Evolutionary conservation across 2,888 invertebrate genomes (phyloP).

Genomic region (Archaeoteleia sp.): DNA sequence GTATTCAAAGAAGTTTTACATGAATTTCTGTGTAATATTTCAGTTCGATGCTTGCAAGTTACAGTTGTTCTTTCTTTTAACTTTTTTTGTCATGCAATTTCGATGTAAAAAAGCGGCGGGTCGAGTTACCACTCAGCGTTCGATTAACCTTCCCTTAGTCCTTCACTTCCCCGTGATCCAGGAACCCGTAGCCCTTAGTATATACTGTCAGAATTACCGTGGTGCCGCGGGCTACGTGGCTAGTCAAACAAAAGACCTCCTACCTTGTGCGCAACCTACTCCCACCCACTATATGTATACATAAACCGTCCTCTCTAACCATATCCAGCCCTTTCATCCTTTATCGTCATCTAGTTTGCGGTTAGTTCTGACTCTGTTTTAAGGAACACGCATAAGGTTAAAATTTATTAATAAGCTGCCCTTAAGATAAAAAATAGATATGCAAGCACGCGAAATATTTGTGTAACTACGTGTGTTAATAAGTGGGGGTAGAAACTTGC

Average conservation of each 20-base stretch:
- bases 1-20: conserved; percentile 35
- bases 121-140: conserved; percentile 58
- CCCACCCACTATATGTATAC: conserved; percentile 35
- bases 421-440: conserved; percentile 5
- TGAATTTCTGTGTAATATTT: conserved; percentile 38
- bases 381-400: conserved; percentile 30
- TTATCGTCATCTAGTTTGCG: conserved; percentile 52
- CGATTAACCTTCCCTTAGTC: conserved; percentile 62
- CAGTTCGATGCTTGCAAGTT: conserved; percentile 31
- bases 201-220: conserved; percentile 64
- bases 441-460: too few relatives aligned
- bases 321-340: conserved; percentile 54
- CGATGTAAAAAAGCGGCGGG: conserved; percentile 34
- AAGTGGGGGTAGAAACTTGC: too few relatives aligned
- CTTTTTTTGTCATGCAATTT: conserved; percentile 41
- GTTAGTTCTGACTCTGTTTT: conserved; percentile 34
- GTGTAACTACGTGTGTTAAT: too few relatives aligned
- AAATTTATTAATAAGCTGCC: conserved; percentile 21
- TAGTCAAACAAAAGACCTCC: conserved; percentile 69
- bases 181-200: conserved; percentile 52
- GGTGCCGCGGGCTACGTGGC: conserved; percentile 54
- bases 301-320: conserved; percentile 51
- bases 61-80: conserved; percentile 35
- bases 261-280: conserved; percentile 45
- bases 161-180: conserved; percentile 48